phyloP scores from a whole-genome alignment of 2,888 invertebrate genomes.

The Yponomeuta sedellus region DNA sequence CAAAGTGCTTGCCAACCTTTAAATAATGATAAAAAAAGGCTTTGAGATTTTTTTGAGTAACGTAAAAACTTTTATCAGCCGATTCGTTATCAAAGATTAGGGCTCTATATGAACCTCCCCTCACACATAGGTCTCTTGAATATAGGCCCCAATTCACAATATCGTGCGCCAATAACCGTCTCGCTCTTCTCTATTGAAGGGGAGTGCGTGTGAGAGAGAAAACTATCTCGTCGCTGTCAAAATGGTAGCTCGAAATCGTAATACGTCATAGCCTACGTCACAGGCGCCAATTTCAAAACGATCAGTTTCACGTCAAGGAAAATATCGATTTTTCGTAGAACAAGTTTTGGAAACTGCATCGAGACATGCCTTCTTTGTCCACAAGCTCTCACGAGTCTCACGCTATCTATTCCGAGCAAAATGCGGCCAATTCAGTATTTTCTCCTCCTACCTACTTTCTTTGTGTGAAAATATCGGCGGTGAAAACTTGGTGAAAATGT shows the following conservation, averaged over 20 bases:
- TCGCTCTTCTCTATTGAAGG: slow-evolving; percentile 47
- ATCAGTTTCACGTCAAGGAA: slow-evolving; percentile 48
- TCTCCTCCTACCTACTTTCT: no score
- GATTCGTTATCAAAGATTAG: slow-evolving; percentile 42
- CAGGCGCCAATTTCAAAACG: slow-evolving; percentile 71
- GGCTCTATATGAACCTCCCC: slow-evolving; percentile 51
- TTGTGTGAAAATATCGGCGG: no score
- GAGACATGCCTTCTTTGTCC: neutral
- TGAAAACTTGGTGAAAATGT: no score
- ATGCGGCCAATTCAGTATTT: no score
- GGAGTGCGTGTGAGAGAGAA: slow-evolving; percentile 40
- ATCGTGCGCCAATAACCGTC: slow-evolving; percentile 46
- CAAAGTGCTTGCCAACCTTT: neutral
- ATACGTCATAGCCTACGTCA: slow-evolving; percentile 60
- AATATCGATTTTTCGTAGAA: slow-evolving; percentile 51
- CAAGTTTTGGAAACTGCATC: neutral
- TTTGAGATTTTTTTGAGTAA: slow-evolving; percentile 18
- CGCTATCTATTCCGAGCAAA: neutral
- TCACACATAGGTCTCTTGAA: slow-evolving; percentile 33
- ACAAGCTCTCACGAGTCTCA: neutral
- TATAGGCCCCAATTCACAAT: slow-evolving; percentile 67
- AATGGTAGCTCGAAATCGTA: slow-evolving; percentile 51
- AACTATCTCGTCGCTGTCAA: slow-evolving; percentile 30
- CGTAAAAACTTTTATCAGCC: slow-evolving; percentile 22
- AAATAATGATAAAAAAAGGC: slow-evolving; percentile 20